phyloP scores from a whole-genome alignment of 2,113 vertebrate species.

The Petroica traversi region DNA sequence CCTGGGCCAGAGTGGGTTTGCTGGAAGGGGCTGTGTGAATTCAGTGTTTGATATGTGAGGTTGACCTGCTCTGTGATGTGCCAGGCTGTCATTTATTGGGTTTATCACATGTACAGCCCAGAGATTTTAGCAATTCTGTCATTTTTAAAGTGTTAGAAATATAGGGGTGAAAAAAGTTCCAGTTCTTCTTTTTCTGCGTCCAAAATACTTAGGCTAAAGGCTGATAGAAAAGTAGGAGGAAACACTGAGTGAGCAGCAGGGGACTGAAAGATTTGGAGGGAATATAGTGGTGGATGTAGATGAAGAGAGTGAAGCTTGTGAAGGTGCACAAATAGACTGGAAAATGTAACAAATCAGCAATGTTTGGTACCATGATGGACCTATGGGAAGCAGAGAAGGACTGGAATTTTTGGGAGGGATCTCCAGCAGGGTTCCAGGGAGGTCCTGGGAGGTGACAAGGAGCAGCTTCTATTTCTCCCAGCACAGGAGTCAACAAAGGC shows the following conservation, averaged over 20 bases:
- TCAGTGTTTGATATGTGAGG: background rate
- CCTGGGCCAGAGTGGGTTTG: background rate
- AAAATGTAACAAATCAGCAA: background rate
- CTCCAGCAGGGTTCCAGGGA: background rate
- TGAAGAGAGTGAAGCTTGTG: background rate
- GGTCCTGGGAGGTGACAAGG: background rate
- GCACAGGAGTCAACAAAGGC: background rate
- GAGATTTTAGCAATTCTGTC: background rate
- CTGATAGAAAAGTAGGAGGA: background rate
- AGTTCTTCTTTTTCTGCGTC: background rate
- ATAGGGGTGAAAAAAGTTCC: fast-evolving
- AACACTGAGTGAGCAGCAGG: background rate
- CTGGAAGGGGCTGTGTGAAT: background rate
- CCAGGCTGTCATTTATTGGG: background rate
- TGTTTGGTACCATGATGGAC: background rate
- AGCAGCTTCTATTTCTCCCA: background rate
- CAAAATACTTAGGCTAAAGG: background rate
- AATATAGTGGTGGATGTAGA: background rate
- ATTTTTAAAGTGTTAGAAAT: background rate
- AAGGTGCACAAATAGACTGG: background rate
- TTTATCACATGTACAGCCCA: background rate
- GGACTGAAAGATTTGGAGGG: background rate
- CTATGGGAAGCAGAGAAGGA: background rate
- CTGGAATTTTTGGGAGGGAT: background rate
- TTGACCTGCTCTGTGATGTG: background rate